A percentile compares a stretch with the other conserved stretches of the same genome.
Evolutionary conservation across 2,888 invertebrate genomes (phyloP).

Genomic region (Graphium colonna): DNA sequence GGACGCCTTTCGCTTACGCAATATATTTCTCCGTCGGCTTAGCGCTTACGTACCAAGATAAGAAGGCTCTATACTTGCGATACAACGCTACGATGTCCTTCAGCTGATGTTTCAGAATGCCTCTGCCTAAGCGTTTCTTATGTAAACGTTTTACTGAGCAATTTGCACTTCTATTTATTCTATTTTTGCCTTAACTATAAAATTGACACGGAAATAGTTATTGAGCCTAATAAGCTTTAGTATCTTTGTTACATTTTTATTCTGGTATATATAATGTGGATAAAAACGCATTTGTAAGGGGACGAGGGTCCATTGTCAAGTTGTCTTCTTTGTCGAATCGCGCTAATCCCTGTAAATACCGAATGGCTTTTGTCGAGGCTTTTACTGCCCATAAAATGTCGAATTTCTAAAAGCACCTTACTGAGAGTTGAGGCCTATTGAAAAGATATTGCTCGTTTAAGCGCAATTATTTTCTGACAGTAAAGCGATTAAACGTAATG

Average conservation of each 20-base stretch:
- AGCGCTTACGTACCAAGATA: conserved; percentile 26
- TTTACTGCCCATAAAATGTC: conserved; percentile 19
- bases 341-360: conserved; percentile 18
- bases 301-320: conserved; percentile 34
- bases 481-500: conserved; percentile 10
- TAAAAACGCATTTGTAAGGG: not conserved
- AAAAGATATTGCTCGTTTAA: conserved; percentile 21
- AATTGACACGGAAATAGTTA: conserved; percentile 6
- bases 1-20: conserved; percentile 45
- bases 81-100: conserved; percentile 6
- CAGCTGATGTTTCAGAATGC: not conserved
- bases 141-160: not conserved
- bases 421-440: conserved; percentile 10
- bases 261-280: too few species aligned
- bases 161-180: not conserved
- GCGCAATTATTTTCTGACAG: conserved; percentile 7
- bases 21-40: conserved; percentile 40
- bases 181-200: too few species aligned
- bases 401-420: conserved; percentile 17
- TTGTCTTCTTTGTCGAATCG: conserved; percentile 27
- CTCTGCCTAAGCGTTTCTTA: too few species aligned
- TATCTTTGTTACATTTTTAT: too few species aligned
- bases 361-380: conserved; percentile 12
- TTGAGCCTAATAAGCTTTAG: too few species aligned
- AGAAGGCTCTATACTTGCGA: conserved; percentile 29